A percentile compares a stretch with the other conserved stretches of the same genome.
Conservation (phyloP, 2,113 vertebrate genomes). For the human (Homo sapiens) region DNA sequence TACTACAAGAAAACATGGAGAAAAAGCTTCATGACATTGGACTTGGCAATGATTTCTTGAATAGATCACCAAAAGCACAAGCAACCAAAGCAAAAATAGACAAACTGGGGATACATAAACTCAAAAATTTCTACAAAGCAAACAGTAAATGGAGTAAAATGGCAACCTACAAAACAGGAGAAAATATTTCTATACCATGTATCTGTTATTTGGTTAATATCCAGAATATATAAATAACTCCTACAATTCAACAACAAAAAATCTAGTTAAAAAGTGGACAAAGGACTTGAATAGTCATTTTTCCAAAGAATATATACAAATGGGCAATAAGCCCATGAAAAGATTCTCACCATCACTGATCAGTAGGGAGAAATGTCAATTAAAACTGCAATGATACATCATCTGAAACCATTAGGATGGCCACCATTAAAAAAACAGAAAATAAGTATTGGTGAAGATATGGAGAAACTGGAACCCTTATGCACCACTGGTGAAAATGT, state of each 20-base stretch:
- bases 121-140: neutral
- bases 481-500: neutral
- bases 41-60: too few relatives aligned
- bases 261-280: neutral
- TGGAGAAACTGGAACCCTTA: neutral
- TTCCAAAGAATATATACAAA: neutral
- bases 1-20: too few relatives aligned
- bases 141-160: neutral
- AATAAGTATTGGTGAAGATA: neutral
- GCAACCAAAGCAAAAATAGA: neutral
- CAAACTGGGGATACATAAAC: neutral
- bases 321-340: neutral
- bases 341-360: neutral
- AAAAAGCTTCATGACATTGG: too few relatives aligned
- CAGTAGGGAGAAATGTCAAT: neutral
- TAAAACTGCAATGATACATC: neutral
- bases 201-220: too few relatives aligned
- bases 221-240: too few relatives aligned
- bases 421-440: neutral
- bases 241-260: neutral
- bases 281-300: neutral
- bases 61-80: too few relatives aligned
- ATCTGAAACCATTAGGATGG: neutral
- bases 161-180: too few relatives aligned
- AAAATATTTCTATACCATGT: too few relatives aligned